Base-by-base conservation (phyloP, 2,113 vertebrate genomes). In the Alligator mississippiensis region DNA sequence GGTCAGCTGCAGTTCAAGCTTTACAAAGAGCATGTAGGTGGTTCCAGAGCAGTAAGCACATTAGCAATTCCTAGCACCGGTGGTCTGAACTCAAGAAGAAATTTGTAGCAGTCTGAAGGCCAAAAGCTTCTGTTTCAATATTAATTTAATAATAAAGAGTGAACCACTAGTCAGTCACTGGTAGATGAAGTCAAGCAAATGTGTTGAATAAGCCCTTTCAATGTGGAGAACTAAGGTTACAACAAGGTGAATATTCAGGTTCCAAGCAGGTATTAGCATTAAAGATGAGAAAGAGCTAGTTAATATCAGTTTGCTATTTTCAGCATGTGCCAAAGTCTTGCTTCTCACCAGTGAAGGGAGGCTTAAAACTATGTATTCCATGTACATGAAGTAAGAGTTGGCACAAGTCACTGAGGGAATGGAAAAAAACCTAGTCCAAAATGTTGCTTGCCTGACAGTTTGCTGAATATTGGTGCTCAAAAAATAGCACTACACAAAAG, bases 1-100 rank as follows among this genome's bases (percentile, higher is more conserved):
- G 98, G 97, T 98, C 98, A 98, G 96, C 96, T 97, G 97, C 96
- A 98, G 98, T 98, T 99, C 98, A 98, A 92, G 97, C 98, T 96
- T 97, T 92, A 96, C 95, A 97, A 98, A 97, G 97, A 96, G 93
- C 96, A 97, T 94, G 93, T 93, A 96, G 79, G 90, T 95, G 79
- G 90, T 92, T 97, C 90, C 86, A 93, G 88, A 94, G 64, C 61
- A 88, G 59, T 87, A 86, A 95, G 80, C 64, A 47, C 86, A 92
- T 95, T 92, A 94, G 87, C 84, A 94, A 74, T 87, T 94, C 78
- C 74, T 93, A 95, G 82, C 78, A 93, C 64, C 1, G 4, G 77
- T 96, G 93, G 89, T 87, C 94, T 95, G 47, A 59, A 3, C 54
- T 88, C 89, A 77, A 82, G 82, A 92, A 92, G 83, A 76, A 63